phyloP scores from a whole-genome alignment of 2,888 invertebrate genomes.

The Rhamphomyia laevipes region DNA sequence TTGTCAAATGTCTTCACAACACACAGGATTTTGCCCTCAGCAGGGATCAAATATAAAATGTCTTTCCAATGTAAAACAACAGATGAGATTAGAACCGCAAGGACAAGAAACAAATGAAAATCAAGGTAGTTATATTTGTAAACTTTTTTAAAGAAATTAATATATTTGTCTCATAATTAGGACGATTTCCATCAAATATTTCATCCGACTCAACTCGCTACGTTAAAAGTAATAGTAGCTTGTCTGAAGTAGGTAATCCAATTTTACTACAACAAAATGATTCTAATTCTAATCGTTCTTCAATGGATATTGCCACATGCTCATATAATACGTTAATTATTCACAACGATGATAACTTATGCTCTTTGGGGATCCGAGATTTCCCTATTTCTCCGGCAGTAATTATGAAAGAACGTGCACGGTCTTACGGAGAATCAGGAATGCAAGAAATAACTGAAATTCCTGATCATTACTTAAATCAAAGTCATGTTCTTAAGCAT shows the following conservation, averaged over 20 bases:
- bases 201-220: conserved; percentile 13
- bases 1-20: no score
- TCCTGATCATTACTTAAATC: conserved; percentile 71
- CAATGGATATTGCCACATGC: conserved; percentile 61
- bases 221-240: conserved; percentile 13
- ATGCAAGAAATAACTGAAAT: conserved; percentile 69
- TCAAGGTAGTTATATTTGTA: no score
- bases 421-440: conserved; percentile 16
- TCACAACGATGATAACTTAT: conserved; percentile 46
- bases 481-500: conserved; percentile 73
- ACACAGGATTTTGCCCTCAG: neutral
- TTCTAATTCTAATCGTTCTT: conserved; percentile 46
- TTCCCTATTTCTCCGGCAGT: conserved; percentile 12
- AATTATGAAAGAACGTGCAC: conserved; percentile 16
- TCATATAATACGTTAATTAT: conserved; percentile 77
- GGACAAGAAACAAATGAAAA: conserved; percentile 58
- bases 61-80: conserved; percentile 29
- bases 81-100: conserved; percentile 79
- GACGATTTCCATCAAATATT: conserved; percentile 14
- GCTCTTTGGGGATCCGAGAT: conserved; percentile 13
- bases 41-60: no score
- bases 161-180: neutral
- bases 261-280: conserved; percentile 9
- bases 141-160: conserved; percentile 39
- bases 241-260: conserved; percentile 16